These are phyloP conservation scores for Ramazzottius varieornatus DNA, from an alignment of 2,888 invertebrate species.

Conservation along the genomic window DNA sequence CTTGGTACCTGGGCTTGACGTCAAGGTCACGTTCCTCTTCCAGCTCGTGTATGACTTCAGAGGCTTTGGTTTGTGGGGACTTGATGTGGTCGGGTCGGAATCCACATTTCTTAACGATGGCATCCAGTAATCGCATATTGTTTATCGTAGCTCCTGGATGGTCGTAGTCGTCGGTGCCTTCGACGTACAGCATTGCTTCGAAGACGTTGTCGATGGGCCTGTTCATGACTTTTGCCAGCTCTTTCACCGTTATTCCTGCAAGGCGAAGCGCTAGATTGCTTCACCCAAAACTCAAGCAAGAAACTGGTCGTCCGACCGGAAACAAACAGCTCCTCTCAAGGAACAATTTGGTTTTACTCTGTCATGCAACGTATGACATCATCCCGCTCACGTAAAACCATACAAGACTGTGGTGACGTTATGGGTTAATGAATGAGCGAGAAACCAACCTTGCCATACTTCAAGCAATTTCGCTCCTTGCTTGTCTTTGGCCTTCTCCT, in stretches of 20 bases:
- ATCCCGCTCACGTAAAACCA: too few species aligned
- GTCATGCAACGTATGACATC: too few species aligned
- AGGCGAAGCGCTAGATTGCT: too few species aligned
- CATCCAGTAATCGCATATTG: constrained; percentile 36
- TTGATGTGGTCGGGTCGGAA: constrained; percentile 33
- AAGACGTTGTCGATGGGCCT: constrained; percentile 24
- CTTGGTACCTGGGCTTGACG: constrained; percentile 7
- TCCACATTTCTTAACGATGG: constrained; percentile 41
- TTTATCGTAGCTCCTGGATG: constrained; percentile 33
- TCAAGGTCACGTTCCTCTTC: background rate
- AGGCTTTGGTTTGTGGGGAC: constrained; percentile 20
- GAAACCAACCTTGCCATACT: background rate
- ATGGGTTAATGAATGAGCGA: background rate
- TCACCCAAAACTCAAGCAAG: too few species aligned
- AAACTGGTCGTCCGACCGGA: too few species aligned
- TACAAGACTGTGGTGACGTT: too few species aligned
- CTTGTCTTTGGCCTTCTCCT: background rate
- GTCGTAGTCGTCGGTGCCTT: constrained; percentile 32
- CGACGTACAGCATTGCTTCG: constrained; percentile 38
- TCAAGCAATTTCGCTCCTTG: background rate
- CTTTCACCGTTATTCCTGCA: constrained; percentile 14
- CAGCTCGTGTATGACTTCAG: background rate
- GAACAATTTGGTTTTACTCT: too few species aligned
- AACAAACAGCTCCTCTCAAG: too few species aligned
- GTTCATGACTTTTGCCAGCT: constrained; percentile 13